A percentile compares a stretch with the other conserved stretches of the same genome.
Evolutionary conservation across 2,797 vertebrate species (phyloP).

Genomic region (Thripadectes ignobilis): DNA sequence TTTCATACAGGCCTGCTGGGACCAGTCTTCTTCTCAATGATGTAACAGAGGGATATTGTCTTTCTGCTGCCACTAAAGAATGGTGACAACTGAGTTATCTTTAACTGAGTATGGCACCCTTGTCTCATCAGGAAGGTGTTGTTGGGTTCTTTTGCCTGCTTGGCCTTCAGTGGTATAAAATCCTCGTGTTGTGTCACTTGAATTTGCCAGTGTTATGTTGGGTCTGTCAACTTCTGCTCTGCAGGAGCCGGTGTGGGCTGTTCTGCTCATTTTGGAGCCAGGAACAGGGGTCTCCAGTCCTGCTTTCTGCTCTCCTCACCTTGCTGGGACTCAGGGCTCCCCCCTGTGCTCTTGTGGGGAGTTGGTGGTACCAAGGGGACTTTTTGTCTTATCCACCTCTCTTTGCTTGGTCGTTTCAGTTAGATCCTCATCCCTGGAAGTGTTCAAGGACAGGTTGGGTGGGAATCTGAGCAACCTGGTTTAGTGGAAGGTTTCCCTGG

Average conservation of each 20-base stretch:
- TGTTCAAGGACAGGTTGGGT: background rate
- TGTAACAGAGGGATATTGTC: background rate
- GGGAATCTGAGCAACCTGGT: background rate
- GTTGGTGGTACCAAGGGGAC: background rate
- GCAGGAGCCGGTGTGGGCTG: background rate
- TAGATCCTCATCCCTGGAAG: background rate
- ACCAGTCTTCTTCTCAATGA: background rate
- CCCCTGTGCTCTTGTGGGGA: background rate
- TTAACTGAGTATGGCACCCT: background rate
- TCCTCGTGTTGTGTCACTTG: background rate
- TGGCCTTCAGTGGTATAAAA: background rate
- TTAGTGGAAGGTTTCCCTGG: background rate
- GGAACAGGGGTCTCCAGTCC: background rate
- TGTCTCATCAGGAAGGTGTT: background rate
- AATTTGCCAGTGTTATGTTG: rapidly evolving
- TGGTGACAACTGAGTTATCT: background rate
- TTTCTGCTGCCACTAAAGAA: background rate
- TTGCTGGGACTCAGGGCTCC: background rate
- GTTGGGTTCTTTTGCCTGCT: background rate
- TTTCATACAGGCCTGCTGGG: background rate
- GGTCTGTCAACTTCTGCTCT: background rate
- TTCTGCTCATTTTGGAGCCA: background rate
- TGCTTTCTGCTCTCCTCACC: background rate
- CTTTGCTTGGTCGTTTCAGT: background rate
- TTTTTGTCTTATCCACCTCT: background rate